Base-by-base conservation (phyloP, 2,888 invertebrate species). In the Sabatieria punctata region DNA sequence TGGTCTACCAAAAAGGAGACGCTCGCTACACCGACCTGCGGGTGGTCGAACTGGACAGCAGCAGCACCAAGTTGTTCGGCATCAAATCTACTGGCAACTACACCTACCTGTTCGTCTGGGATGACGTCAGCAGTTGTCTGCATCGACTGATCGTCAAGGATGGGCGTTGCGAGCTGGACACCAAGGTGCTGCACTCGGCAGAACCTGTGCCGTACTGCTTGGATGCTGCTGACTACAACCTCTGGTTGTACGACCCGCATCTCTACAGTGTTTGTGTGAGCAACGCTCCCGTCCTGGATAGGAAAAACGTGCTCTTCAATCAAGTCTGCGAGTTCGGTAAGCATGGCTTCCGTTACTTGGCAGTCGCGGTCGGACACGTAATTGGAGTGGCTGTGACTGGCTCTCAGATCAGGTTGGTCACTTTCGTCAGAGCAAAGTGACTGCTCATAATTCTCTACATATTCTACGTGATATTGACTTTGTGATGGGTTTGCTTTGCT, bases 231-330 rank as follows among this genome's bases (percentile, higher is more conserved):
- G 15, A 22, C 2, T n/a, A 30, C 18, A 19, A 21, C 4, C 27
- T 49, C 23, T 47, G 41, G 40, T 21, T 47, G 15, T 49, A 27
- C 42, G 49, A 49, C 35, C 42, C 41, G 1, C 27, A 41, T 19
- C 6, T n/a, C 11, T 3, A 19, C 18, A 18, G 13, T 4, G 15
- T 49, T 18, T 48, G 48, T 27, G 18, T 4, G 15, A 37, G 37
- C 24, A 15, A 27, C 6, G 21, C 15, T n/a, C 13, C 40, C 6
- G 40, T 25, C 40, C 6, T 24, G 27, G 30, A 25, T 19, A 25
- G 40, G 3, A n/a, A 11, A 15, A 27, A 25, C 21, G 27, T 45
- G 13, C 4, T 18, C 22, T 45, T 45, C 45, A 11, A 19, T 25
- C n/a, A 43, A n/a, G 33, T 30, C 8, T 18, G 4, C 11, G 6